These are phyloP conservation scores for Ephialtes manifestator DNA, from an alignment of 2,888 invertebrate genomes.

Conservation along the genomic window DNA sequence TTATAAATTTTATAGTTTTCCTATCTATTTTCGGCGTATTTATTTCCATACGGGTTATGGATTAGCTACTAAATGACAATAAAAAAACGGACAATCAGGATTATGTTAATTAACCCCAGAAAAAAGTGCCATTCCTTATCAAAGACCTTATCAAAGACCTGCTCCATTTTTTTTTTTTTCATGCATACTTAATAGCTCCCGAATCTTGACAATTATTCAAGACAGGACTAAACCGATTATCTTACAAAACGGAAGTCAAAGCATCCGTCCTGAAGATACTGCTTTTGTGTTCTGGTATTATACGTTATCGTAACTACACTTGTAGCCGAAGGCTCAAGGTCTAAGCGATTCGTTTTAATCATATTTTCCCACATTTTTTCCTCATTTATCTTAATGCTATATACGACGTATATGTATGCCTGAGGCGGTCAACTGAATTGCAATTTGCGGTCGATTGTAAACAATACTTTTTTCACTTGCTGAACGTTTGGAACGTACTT, in stretches of 20 bases:
- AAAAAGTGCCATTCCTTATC: not conserved
- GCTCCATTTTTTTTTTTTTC: not conserved
- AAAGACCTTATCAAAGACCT: too few species aligned
- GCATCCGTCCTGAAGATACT: conserved; percentile 12
- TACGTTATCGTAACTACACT: not conserved
- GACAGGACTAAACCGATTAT: not conserved
- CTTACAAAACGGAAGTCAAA: not conserved
- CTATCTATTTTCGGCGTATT: too few species aligned
- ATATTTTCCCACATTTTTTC: conserved; percentile 22
- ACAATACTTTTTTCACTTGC: not conserved
- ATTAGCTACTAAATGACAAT: not conserved
- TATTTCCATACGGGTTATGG: too few species aligned
- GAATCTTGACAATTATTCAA: not conserved
- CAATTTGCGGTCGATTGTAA: not conserved
- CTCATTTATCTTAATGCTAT: conserved; percentile 4
- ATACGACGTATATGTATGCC: conserved; percentile 1
- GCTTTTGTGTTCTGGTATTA: conserved; percentile 3
- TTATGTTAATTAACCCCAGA: not conserved
- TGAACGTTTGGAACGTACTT: not conserved
- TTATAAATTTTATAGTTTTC: too few species aligned
- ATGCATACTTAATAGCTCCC: not conserved
- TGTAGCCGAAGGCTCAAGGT: conserved; percentile 14
- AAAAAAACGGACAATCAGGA: not conserved
- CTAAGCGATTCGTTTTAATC: not conserved
- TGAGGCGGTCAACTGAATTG: not conserved